Percentiles rank a stretch among this genome's conserved stretches.
These are phyloP conservation scores for Macrobrachium nipponense DNA, from an alignment of 1,140 invertebrate genomes.

Conservation along the genomic window DNA sequence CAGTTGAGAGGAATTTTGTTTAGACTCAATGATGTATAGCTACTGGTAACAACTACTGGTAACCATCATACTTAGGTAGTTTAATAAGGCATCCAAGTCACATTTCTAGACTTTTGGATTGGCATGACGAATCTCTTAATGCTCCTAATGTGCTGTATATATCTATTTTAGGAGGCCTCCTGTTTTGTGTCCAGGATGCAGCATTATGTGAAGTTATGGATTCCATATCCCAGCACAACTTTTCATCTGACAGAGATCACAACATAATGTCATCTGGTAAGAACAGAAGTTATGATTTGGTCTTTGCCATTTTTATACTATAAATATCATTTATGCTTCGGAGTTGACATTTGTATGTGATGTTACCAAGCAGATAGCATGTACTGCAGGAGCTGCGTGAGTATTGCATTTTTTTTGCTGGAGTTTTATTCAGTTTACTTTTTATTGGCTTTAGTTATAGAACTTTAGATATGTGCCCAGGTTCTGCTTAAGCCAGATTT, in stretches of 20 bases:
- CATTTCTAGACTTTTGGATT: too few relatives aligned
- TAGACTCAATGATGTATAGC: too few relatives aligned
- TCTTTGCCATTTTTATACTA: neutral
- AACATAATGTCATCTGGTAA: conserved; percentile 81
- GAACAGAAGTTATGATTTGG: conserved; percentile 18
- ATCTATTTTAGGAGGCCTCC: conserved; percentile 36
- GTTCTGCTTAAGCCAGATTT: too few relatives aligned
- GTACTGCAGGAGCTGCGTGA: neutral
- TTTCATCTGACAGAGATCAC: conserved; percentile 73
- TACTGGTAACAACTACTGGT: too few relatives aligned
- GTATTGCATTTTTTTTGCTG: neutral
- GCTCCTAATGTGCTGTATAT: too few relatives aligned
- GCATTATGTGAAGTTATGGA: conserved; percentile 62
- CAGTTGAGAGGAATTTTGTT: too few relatives aligned
- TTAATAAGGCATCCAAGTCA: too few relatives aligned
- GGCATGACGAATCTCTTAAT: too few relatives aligned
- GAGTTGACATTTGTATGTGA: neutral
- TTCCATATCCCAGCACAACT: conserved; percentile 65
- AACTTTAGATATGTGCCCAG: too few relatives aligned
- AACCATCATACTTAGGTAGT: too few relatives aligned
- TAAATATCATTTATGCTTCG: too few relatives aligned
- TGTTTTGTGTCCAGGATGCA: conserved; percentile 62
- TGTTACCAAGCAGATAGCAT: too few relatives aligned
- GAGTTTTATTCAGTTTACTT: neutral
- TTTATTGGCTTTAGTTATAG: neutral